Conservation (phyloP, 2,888 invertebrate genomes). For the Thumatha senex region DNA sequence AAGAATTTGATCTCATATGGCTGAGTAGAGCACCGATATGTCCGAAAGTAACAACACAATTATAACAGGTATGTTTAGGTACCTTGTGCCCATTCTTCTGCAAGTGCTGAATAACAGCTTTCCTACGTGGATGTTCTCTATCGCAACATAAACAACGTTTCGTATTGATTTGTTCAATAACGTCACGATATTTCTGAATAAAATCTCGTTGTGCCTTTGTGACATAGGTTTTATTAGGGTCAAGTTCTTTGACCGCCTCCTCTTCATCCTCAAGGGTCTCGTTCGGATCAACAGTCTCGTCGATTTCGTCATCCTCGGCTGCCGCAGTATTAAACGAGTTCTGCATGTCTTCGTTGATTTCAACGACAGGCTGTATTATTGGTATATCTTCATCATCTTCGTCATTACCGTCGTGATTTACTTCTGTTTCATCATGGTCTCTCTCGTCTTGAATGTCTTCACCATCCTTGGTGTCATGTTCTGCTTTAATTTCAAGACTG, state of each 20-base stretch:
- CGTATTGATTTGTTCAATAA: conserved; percentile 78
- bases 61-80: conserved; percentile 85
- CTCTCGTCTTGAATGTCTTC: conserved; percentile 43
- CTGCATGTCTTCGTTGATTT: conserved; percentile 76
- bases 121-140: conserved; percentile 73
- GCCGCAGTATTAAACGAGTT: conserved; percentile 65
- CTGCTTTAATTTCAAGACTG: conserved; percentile 44
- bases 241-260: conserved; percentile 53
- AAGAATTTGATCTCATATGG: conserved; percentile 78
- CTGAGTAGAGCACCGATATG: conserved; percentile 79
- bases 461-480: conserved; percentile 41
- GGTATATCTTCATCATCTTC: conserved; percentile 70
- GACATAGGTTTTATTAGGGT: conserved; percentile 68
- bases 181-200: conserved; percentile 69
- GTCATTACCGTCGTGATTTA: conserved; percentile 52
- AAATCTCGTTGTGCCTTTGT: conserved; percentile 76
- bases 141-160: conserved; percentile 77
- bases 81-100: conserved; percentile 83
- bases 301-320: conserved; percentile 61
- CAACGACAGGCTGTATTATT: conserved; percentile 67
- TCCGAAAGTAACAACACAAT: conserved; percentile 83
- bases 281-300: conserved; percentile 51
- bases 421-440: conserved; percentile 52
- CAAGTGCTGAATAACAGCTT: conserved; percentile 79
- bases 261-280: conserved; percentile 51